Percentiles rank a stretch among this genome's conserved stretches.
Evolutionary conservation across 2,797 vertebrate species (phyloP).

Genomic region (Microtus agrestis): DNA sequence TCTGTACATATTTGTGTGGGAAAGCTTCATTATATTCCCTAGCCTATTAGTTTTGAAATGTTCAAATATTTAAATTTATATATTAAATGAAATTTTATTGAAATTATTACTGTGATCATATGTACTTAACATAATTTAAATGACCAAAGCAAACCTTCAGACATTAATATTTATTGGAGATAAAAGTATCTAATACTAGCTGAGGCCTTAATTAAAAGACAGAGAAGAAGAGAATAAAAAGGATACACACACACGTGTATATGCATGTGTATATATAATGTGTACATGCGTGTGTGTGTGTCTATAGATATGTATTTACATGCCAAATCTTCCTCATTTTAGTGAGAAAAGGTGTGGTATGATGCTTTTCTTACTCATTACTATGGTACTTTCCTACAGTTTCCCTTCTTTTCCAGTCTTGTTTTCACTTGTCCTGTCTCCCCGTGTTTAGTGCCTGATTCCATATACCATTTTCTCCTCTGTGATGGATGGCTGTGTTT

Average conservation of each 20-base stretch:
- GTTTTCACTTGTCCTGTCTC: not conserved
- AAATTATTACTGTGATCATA: not conserved
- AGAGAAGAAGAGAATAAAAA: not conserved
- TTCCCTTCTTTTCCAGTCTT: not conserved
- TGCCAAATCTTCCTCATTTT: not conserved
- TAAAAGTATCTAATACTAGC: not conserved
- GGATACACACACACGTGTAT: not conserved
- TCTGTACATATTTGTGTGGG: not conserved
- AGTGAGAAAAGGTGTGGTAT: not conserved
- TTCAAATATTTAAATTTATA: constrained; percentile 53
- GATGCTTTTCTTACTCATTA: not conserved
- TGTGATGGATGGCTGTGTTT: not conserved
- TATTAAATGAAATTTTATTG: constrained; percentile 24
- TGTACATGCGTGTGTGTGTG: no score
- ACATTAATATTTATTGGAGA: constrained; percentile 19
- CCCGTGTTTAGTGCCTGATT: fast-evolving
- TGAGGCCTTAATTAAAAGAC: not conserved
- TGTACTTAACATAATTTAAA: constrained; percentile 45
- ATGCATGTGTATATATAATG: no score
- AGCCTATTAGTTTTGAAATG: not conserved
- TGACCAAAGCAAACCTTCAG: not conserved
- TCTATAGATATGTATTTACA: not conserved
- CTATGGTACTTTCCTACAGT: not conserved
- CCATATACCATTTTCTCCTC: no score
- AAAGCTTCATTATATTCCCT: not conserved